Percentiles rank a stretch among this genome's conserved stretches.
Evolutionary conservation across 2,888 invertebrate genomes (phyloP).

Genomic region (Cyaniris semiargus): DNA sequence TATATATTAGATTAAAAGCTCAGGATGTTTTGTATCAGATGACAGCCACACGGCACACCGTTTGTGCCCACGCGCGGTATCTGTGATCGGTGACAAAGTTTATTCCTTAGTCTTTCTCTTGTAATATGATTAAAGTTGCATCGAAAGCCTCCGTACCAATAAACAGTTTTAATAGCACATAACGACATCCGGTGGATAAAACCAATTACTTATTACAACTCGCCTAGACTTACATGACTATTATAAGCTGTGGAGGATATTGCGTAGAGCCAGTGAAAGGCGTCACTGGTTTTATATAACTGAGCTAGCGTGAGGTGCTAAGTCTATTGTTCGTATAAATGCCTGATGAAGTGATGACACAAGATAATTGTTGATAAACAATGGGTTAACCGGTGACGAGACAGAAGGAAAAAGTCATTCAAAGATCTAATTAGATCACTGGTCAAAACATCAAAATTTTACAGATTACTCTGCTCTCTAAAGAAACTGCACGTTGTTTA

Average conservation of each 20-base stretch:
- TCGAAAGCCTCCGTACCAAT: constrained; percentile 27
- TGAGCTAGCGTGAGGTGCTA: constrained; percentile 34
- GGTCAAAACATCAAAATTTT: no score
- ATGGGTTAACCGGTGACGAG: background rate
- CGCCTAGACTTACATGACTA: constrained; percentile 29
- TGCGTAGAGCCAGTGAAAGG: constrained; percentile 65
- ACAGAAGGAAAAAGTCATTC: background rate
- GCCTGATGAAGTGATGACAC: background rate
- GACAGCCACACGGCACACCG: background rate
- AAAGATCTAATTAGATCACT: background rate
- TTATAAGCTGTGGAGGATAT: constrained; percentile 51
- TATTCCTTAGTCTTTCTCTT: background rate
- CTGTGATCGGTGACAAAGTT: background rate
- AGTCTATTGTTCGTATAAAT: background rate
- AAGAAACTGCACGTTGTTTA: background rate
- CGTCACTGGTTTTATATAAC: constrained; percentile 61
- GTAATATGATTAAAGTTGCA: constrained; percentile 8
- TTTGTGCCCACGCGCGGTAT: background rate
- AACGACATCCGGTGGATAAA: constrained; percentile 28
- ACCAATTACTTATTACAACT: constrained; percentile 31
- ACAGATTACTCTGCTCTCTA: no score
- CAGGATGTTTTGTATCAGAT: background rate
- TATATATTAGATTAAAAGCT: no score
- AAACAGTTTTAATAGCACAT: constrained; percentile 30
- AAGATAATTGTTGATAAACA: constrained; percentile 23